phyloP scores from a whole-genome alignment of 2,888 invertebrate genomes.

The Phlogophora meticulosa region DNA sequence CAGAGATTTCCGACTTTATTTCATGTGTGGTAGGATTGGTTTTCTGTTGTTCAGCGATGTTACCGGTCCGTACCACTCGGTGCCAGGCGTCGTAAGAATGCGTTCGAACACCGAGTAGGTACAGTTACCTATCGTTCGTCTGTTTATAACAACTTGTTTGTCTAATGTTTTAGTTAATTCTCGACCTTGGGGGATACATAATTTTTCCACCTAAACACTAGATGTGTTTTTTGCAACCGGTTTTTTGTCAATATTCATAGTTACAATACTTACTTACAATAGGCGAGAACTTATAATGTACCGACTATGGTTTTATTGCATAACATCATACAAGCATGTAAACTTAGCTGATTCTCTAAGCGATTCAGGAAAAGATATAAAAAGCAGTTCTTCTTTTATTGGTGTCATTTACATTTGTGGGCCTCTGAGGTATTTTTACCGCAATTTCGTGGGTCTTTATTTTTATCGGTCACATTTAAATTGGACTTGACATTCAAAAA shows the following conservation, averaged over 20 bases:
- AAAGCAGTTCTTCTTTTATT: conserved; percentile 1
- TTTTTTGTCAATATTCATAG: conserved; percentile 22
- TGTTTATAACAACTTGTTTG: conserved; percentile 61
- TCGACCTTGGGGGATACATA: conserved; percentile 58
- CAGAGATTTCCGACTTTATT: conserved; percentile 65
- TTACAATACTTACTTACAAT: too few relatives aligned
- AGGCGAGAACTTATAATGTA: background rate
- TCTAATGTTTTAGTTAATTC: conserved; percentile 57
- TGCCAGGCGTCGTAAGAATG: conserved; percentile 84
- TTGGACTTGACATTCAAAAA: conserved; percentile 55
- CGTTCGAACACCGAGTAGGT: conserved; percentile 78
- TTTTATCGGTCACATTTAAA: conserved; percentile 47
- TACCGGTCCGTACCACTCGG: conserved; percentile 80
- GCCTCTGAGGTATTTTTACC: conserved; percentile 22
- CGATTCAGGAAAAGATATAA: conserved; percentile 3
- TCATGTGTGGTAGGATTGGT: conserved; percentile 58
- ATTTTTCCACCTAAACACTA: conserved; percentile 42
- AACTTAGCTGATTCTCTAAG: conserved; percentile 5
- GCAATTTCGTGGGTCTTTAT: conserved; percentile 27
- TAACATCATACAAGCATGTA: background rate
- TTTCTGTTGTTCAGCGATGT: conserved; percentile 54
- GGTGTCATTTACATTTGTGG: conserved; percentile 19
- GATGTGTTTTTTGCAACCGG: conserved; percentile 26
- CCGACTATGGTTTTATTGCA: background rate
- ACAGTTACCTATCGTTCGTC: conserved; percentile 63